Base-by-base conservation (phyloP, 2,113 vertebrate species). In the Chrysochloris asiatica region DNA sequence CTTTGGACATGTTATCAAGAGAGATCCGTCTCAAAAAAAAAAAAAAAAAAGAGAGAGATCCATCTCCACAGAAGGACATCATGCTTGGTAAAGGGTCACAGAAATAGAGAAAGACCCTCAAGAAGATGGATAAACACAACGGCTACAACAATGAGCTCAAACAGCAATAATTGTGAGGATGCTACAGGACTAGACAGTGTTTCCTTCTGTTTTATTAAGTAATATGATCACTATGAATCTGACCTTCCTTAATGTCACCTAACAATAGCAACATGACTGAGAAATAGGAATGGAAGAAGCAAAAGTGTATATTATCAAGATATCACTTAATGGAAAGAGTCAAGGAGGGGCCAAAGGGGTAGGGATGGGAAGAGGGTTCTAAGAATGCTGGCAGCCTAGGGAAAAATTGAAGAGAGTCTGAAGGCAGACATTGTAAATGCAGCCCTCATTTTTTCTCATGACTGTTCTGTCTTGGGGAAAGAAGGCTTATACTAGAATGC, bases 261-360 rank as follows among this genome's bases (percentile, higher is more conserved):
- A 33, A 33, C 11, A 33, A 3, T 30, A 33, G 10, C 26, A 28
- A 63, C 10, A 36, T 16, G 52, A 56, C 13, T 56, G n/a, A 86
- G 13, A 41, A 89, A 41, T 2, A 82, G 24, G n/a, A 81, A 67
- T 10, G 4, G 6, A 75, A 50, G 17, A 61, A 19, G 21, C 3
- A 11, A n/a, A 54, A 26, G 36, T n/a, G 3, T 59, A 17, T 4
- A 2, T 38, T 61, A 54, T 41, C 22, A 52, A 81, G 79, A 75
- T 11, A 12, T 6, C 14, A 0, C 0, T 4, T 1, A 12, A 67
- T 19, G 8, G 82, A 83, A 50, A 38, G 13, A 45, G 30, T 12
- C 9, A 33, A 45, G 7, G 38, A 85, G 2, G 28, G 8, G 28
- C 6, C 4, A 0, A 61, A 36, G 22, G 41, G 28, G 1, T 24